Evolutionary conservation across 2,113 vertebrate species (phyloP).

Genomic region (Donacobius atricapilla): DNA sequence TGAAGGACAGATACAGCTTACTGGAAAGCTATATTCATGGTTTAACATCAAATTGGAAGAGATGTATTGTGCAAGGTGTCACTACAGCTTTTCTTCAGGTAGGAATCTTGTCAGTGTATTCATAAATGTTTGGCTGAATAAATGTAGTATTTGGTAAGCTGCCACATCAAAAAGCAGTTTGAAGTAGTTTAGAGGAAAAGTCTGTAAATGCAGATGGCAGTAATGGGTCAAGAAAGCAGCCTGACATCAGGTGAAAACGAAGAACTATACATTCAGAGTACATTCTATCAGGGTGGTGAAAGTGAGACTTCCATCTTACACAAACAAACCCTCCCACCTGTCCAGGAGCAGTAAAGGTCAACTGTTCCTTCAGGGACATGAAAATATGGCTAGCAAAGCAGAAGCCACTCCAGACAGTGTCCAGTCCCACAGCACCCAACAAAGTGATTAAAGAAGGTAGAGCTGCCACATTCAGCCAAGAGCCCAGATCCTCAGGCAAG

Average conservation of each 20-base stretch:
- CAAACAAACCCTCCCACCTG: background rate
- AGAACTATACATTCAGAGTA: background rate
- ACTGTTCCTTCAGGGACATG: background rate
- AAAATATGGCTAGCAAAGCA: background rate
- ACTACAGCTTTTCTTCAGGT: background rate
- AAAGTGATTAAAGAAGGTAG: background rate
- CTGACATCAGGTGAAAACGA: background rate
- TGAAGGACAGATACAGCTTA: background rate
- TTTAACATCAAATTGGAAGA: background rate
- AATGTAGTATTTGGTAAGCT: background rate
- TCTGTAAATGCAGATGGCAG: background rate
- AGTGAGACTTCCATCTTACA: background rate
- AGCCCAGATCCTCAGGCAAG: background rate
- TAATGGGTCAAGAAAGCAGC: background rate
- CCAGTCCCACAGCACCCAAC: background rate
- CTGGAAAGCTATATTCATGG: background rate
- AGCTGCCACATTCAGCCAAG: background rate
- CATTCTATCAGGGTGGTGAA: background rate
- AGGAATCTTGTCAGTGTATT: background rate
- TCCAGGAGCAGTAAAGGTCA: background rate
- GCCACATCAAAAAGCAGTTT: background rate
- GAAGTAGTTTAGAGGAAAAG: background rate
- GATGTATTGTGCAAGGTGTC: background rate
- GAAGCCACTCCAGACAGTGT: background rate
- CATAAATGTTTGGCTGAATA: background rate